Evolutionary conservation across 2,113 vertebrate genomes (phyloP).

Genomic region (Telmatochromis sp.): DNA sequence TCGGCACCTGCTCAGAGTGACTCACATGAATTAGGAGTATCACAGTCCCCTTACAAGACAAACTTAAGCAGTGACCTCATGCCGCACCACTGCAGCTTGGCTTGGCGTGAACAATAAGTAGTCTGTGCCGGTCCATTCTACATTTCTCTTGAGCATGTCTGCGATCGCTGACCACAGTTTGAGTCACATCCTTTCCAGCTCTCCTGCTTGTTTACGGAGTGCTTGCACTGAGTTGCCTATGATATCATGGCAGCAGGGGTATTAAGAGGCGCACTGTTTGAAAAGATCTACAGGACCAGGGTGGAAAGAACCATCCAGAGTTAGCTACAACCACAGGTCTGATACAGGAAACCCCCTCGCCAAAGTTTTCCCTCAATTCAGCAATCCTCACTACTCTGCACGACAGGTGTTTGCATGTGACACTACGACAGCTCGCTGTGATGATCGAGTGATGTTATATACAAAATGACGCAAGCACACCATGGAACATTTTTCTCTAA

Average conservation of each 20-base stretch:
- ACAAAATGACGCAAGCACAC: conserved; percentile 19
- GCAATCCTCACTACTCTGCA: neutral
- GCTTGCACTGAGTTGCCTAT: conserved; percentile 25
- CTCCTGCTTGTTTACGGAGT: conserved; percentile 48
- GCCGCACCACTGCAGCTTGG: conserved; percentile 19
- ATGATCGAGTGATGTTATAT: conserved; percentile 5
- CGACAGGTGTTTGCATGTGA: conserved; percentile 13
- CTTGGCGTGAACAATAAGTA: conserved; percentile 41
- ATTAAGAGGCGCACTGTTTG: conserved; percentile 36
- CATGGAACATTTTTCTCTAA: conserved; percentile 56
- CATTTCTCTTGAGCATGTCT: conserved; percentile 20
- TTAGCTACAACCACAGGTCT: neutral
- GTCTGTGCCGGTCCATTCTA: conserved; percentile 42
- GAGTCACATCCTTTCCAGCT: conserved; percentile 65
- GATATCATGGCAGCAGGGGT: conserved; percentile 32
- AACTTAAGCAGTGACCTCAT: conserved; percentile 53
- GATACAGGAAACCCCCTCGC: conserved; percentile 11
- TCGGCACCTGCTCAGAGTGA: conserved; percentile 9
- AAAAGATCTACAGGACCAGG: conserved; percentile 14
- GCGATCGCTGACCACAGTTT: conserved; percentile 39
- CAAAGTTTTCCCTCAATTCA: conserved; percentile 12
- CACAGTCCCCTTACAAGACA: conserved; percentile 9
- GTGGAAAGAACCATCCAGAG: conserved; percentile 49
- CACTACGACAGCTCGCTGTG: neutral
- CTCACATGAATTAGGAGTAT: conserved; percentile 5